Evolutionary conservation across 2,888 invertebrate genomes (phyloP), one percentile per base, ranked within the genome.

Genomic region (Nomada flava): DNA sequence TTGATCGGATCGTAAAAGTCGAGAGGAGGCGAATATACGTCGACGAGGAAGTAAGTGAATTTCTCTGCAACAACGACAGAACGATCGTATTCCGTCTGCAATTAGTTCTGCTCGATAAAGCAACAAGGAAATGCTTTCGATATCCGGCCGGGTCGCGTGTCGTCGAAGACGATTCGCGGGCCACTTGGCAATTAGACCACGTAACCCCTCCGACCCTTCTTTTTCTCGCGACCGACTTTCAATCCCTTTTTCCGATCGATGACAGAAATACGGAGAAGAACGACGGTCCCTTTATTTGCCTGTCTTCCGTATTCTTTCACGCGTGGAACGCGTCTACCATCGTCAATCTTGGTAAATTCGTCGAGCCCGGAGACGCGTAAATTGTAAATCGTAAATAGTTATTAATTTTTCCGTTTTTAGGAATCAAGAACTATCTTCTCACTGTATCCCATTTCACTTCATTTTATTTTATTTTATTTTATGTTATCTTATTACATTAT

Each of bases 21-120:
- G 3, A 47, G 15, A 47, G 15, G 47, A 15, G 47, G 2, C 47
- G 15, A 47, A 47, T 47, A 0, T 47, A 47, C 36, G 36, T 36
- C 36, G 7, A 36, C 36, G 36, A 7, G 36, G 36, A 36, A 36
- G 36, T 9, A 53, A 23, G 18, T 15, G 50, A 18, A 67, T 42
- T 52, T 62, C n/a, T 52, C 29, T 44, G 15, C 29, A 44, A 60
- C 52, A 36, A 72, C 44, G 36, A 79, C 63, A 72, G 74, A 79
- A 77, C 80, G 85, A 86, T 89, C 71, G 78, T 70, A 78, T 76
- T 87, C 78, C 79, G 77, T 23, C 52, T 60, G 84, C 82, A 86
- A 88, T 89, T 87, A 86, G 81, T 87, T 88, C 85, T 85, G 84
- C 79, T 81, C 87, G 83, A 89, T 89, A 87, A 87, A 88, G 75